Evolutionary conservation across 2,888 invertebrate species (phyloP).

Genomic region (Aporophyla lueneburgensis): DNA sequence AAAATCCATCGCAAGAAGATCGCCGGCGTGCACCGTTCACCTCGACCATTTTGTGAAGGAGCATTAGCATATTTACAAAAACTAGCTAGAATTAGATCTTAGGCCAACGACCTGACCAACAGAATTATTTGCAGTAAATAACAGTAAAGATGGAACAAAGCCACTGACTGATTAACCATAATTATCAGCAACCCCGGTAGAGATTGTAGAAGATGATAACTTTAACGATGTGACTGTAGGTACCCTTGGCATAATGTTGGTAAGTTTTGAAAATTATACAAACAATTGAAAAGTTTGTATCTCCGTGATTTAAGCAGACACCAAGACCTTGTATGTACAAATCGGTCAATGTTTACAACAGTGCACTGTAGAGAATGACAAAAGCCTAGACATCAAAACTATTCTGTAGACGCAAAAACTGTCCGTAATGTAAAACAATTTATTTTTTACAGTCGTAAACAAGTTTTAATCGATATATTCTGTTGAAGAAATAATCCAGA

Average conservation of each 20-base stretch:
- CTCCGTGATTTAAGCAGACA: conserved; percentile 50
- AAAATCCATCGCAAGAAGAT: conserved; percentile 66
- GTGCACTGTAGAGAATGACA: conserved; percentile 58
- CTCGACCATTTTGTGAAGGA: conserved; percentile 66
- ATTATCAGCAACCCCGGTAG: conserved; percentile 53
- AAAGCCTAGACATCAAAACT: conserved; percentile 48
- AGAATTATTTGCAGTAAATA: conserved; percentile 40
- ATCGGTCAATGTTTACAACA: conserved; percentile 67
- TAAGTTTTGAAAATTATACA: conserved; percentile 29
- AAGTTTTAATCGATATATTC: conserved; percentile 53
- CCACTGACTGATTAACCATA: conserved; percentile 49
- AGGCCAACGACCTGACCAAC: conserved; percentile 65
- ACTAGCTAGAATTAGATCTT: conserved; percentile 66
- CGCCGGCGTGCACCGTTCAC: conserved; percentile 68
- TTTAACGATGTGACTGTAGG: conserved; percentile 40
- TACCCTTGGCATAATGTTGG: conserved; percentile 34
- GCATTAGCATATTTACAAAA: conserved; percentile 73
- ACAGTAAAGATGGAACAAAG: conserved; percentile 28
- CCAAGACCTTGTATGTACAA: conserved; percentile 62
- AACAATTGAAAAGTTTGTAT: conserved; percentile 52
- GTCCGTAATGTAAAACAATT: conserved; percentile 53
- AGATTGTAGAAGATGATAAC: conserved; percentile 40
- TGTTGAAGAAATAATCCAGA: conserved; percentile 53
- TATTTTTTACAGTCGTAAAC: conserved; percentile 57
- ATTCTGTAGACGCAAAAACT: conserved; percentile 47